A percentile compares a stretch with the other conserved stretches of the same genome.
Conservation (phyloP, 1,140 invertebrate genomes). For the Penaeus chinensis region DNA sequence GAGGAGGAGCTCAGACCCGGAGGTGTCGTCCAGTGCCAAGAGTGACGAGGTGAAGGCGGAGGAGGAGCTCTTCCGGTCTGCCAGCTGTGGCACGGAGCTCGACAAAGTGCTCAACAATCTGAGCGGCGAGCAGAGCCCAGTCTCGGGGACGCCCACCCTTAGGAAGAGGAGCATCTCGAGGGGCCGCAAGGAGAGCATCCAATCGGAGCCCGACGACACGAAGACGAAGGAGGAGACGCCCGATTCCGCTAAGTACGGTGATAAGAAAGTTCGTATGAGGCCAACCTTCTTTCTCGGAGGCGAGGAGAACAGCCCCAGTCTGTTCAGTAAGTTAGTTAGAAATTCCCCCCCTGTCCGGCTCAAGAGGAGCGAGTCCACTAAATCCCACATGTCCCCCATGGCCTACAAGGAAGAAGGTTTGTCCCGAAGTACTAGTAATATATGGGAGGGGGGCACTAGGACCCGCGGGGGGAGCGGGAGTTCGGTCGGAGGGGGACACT, state of each 20-base stretch:
- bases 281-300: neutral
- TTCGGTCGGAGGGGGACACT: neutral
- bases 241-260: neutral
- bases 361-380: slow-evolving; percentile 25
- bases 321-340: slow-evolving; percentile 29
- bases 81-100: slow-evolving; percentile 25
- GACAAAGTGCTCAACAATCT: slow-evolving; percentile 14
- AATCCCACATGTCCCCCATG: slow-evolving; percentile 11
- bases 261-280: neutral
- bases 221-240: neutral
- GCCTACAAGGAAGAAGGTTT: neutral
- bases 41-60: neutral
- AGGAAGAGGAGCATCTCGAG: slow-evolving; percentile 48
- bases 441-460: neutral
- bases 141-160: neutral
- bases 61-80: slow-evolving; percentile 20
- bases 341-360: slow-evolving; percentile 6
- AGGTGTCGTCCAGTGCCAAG: slow-evolving; percentile 3
- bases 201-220: neutral
- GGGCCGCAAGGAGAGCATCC: slow-evolving; percentile 20
- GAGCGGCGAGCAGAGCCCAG: slow-evolving; percentile 1
- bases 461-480: neutral
- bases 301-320: slow-evolving; percentile 4
- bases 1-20: slow-evolving; percentile 32
- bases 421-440: slow-evolving; percentile 17